Evolutionary conservation across 2,797 vertebrate species (phyloP).

Genomic region (Pantherophis alleghaniensis): DNA sequence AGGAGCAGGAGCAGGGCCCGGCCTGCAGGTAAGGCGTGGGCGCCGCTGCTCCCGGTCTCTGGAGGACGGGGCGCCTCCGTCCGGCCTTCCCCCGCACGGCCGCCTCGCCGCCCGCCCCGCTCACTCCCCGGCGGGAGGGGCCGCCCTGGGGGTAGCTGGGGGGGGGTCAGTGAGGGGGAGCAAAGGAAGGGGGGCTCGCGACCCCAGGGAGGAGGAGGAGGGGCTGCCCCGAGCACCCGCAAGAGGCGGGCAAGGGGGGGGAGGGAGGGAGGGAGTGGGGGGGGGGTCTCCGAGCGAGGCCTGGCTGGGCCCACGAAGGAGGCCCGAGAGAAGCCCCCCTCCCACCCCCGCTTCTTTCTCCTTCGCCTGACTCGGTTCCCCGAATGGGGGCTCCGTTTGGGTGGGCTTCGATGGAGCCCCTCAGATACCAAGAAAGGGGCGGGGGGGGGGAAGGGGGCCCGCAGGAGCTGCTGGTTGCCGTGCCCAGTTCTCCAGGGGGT

Average conservation of each 20-base stretch:
- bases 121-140: not conserved
- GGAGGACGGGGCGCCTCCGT: not conserved
- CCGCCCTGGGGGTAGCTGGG: not conserved
- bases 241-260: not conserved
- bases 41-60: not conserved
- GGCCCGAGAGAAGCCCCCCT: not conserved
- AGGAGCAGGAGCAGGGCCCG: not conserved
- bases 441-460: too few species aligned
- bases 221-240: not conserved
- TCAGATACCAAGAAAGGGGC: not conserved
- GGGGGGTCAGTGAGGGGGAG: not conserved
- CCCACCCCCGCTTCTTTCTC: too few species aligned
- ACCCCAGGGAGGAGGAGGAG: not conserved
- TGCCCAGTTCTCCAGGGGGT: not conserved
- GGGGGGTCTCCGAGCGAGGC: too few species aligned
- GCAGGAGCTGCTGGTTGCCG: not conserved
- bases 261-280: too few species aligned
- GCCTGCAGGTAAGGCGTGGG: not conserved
- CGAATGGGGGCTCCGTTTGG: not conserved
- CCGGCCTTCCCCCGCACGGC: too few species aligned
- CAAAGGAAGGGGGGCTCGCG: not conserved
- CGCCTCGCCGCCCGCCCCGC: not conserved
- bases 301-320: too few species aligned
- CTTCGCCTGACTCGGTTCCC: not conserved
- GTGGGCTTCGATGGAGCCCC: not conserved